These are phyloP conservation scores for Lophius americanus DNA, from an alignment of 2,797 vertebrate genomes.

Conservation along the genomic window DNA sequence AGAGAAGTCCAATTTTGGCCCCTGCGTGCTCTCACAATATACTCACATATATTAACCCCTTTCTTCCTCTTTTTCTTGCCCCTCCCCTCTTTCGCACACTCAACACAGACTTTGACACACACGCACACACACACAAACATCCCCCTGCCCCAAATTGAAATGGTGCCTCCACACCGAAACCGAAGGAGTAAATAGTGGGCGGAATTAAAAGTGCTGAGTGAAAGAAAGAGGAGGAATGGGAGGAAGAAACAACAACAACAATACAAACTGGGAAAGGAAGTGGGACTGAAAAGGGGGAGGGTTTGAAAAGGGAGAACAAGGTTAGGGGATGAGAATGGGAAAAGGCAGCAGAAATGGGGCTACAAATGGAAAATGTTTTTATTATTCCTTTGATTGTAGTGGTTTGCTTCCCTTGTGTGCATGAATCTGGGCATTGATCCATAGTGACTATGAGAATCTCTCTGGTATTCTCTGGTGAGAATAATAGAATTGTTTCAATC, in stretches of 20 bases:
- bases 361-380: conserved; percentile 60
- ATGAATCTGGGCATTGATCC: neutral
- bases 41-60: conserved; percentile 50
- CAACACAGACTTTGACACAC: neutral
- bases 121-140: conserved; percentile 22
- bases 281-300: conserved; percentile 68
- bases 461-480: neutral
- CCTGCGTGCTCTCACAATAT: conserved; percentile 36
- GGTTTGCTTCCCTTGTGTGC: conserved; percentile 38
- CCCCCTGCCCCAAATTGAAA: conserved; percentile 48
- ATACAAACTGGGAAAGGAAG: conserved; percentile 72
- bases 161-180: conserved; percentile 42
- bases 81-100: conserved; percentile 34
- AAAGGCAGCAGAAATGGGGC: conserved; percentile 48
- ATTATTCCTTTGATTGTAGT: conserved; percentile 34
- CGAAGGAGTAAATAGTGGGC: conserved; percentile 69
- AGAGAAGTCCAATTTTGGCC: conserved; percentile 8
- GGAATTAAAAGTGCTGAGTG: conserved; percentile 75
- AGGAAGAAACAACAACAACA: conserved; percentile 61
- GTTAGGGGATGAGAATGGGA: conserved; percentile 57
- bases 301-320: conserved; percentile 67
- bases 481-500: neutral
- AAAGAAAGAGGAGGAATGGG: conserved; percentile 66
- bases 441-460: no score
- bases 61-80: conserved; percentile 30